phyloP scores from a whole-genome alignment of 2,888 invertebrate genomes.

The Parnassius orleans region DNA sequence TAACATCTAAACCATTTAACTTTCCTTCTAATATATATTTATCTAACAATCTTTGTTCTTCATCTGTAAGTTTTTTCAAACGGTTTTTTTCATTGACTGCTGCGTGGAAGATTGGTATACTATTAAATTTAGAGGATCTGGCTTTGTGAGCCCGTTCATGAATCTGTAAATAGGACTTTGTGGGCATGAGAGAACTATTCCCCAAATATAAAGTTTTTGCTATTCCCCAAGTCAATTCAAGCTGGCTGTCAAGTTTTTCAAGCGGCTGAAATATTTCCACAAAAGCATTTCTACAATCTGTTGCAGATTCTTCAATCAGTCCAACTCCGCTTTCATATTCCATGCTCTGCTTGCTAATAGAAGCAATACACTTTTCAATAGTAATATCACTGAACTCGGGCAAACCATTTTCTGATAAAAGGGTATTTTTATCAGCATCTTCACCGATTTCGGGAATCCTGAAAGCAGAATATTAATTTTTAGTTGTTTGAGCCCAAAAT shows the following conservation, averaged over 20 bases:
- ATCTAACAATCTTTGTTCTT: constrained; percentile 86
- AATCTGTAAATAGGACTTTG: constrained; percentile 88
- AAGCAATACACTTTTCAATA: constrained; percentile 91
- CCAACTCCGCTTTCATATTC: constrained; percentile 89
- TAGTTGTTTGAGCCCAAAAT: too few species aligned
- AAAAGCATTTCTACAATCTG: constrained; percentile 82
- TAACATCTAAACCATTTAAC: constrained; percentile 89
- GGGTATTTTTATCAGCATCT: constrained; percentile 88
- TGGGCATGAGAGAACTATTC: constrained; percentile 89
- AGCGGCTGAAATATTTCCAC: constrained; percentile 86
- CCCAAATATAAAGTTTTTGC: constrained; percentile 91
- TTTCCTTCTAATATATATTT: constrained; percentile 91
- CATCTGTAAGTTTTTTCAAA: constrained; percentile 71
- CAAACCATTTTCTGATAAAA: constrained; percentile 86
- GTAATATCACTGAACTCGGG: constrained; percentile 91
- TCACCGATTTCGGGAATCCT: constrained; percentile 92
- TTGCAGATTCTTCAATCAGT: constrained; percentile 81
- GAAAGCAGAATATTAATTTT: constrained; percentile 23
- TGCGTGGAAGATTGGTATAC: constrained; percentile 84
- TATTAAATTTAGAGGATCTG: constrained; percentile 87
- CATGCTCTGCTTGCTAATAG: constrained; percentile 90
- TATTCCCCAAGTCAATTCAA: constrained; percentile 93
- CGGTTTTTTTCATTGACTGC: constrained; percentile 80
- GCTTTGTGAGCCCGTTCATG: constrained; percentile 90
- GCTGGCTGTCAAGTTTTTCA: constrained; percentile 85